These are phyloP conservation scores for Elegia similella DNA, from an alignment of 2,888 invertebrate species.

Conservation along the genomic window DNA sequence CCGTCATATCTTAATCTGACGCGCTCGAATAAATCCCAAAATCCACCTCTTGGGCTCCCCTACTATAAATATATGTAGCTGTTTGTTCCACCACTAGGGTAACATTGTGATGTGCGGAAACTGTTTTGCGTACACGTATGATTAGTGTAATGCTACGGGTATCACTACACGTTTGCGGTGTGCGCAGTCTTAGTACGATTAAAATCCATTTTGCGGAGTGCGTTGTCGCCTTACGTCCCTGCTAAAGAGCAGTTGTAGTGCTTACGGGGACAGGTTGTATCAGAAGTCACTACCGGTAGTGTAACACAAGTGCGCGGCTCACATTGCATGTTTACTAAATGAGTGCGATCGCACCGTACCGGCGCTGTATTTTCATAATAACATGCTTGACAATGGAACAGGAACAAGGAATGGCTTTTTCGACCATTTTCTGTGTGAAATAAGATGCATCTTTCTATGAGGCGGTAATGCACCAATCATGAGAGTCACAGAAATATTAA, in stretches of 20 bases:
- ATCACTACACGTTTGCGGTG: too few relatives aligned
- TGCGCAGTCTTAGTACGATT: not conserved
- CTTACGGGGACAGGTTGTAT: conserved; percentile 23
- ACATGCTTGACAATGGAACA: conserved; percentile 33
- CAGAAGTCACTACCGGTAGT: conserved; percentile 34
- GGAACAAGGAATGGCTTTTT: conserved; percentile 51
- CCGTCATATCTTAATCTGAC: too few relatives aligned
- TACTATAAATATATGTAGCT: too few relatives aligned
- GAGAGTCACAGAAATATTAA: too few relatives aligned
- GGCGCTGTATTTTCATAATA: conserved; percentile 67
- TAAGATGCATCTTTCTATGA: not conserved
- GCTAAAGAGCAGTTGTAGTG: conserved; percentile 22
- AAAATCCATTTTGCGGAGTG: not conserved
- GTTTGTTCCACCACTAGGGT: too few relatives aligned
- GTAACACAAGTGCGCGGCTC: conserved; percentile 48
- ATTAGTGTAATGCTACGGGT: too few relatives aligned
- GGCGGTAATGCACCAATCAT: not conserved
- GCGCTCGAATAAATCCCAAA: too few relatives aligned
- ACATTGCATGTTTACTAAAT: conserved; percentile 62
- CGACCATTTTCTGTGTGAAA: not conserved
- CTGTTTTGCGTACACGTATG: too few relatives aligned
- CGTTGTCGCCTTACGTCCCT: conserved; percentile 27
- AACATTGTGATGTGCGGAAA: too few relatives aligned
- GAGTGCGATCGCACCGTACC: conserved; percentile 25
- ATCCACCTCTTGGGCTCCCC: too few relatives aligned